A percentile compares a stretch with the other conserved stretches of the same genome.
Conservation (phyloP, 2,113 vertebrate species). For the Reinhardtius hippoglossoides region DNA sequence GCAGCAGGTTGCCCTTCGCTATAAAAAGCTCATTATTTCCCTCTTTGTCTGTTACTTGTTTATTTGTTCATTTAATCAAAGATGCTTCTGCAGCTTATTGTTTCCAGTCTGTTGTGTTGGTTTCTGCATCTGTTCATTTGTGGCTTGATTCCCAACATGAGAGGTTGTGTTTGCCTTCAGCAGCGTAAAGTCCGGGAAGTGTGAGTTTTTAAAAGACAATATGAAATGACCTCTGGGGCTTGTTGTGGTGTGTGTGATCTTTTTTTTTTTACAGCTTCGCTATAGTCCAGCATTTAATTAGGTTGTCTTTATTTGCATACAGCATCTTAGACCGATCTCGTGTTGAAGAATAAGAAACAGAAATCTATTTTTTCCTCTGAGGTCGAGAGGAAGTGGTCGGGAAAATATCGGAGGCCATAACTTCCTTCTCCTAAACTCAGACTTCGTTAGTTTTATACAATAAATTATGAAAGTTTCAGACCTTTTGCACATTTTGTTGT, state of each 20-base stretch:
- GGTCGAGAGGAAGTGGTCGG: too few relatives aligned
- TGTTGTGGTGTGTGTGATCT: background rate
- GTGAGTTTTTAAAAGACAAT: background rate
- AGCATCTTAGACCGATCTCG: too few relatives aligned
- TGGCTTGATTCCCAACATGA: slow-evolving; percentile 11
- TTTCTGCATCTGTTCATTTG: slow-evolving; percentile 31
- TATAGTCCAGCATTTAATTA: too few relatives aligned
- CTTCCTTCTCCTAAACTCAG: too few relatives aligned
- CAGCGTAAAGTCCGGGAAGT: background rate
- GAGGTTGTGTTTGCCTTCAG: background rate
- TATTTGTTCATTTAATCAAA: slow-evolving; percentile 38
- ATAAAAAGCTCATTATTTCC: slow-evolving; percentile 6
- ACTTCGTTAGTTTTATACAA: too few relatives aligned
- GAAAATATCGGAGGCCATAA: too few relatives aligned
- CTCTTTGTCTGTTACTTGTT: slow-evolving; percentile 16
- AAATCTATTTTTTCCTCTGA: too few relatives aligned
- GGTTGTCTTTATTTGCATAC: background rate
- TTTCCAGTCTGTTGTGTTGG: background rate
- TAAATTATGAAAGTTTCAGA: too few relatives aligned
- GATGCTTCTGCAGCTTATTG: slow-evolving; percentile 8
- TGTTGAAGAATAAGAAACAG: too few relatives aligned
- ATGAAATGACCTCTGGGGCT: background rate
- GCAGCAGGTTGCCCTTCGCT: background rate
- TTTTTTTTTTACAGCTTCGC: background rate
- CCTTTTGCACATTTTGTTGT: too few relatives aligned